Percentiles rank a stretch among this genome's conserved stretches.
phyloP scores from a whole-genome alignment of 2,888 invertebrate species.

The Mechanitis mazaeus region DNA sequence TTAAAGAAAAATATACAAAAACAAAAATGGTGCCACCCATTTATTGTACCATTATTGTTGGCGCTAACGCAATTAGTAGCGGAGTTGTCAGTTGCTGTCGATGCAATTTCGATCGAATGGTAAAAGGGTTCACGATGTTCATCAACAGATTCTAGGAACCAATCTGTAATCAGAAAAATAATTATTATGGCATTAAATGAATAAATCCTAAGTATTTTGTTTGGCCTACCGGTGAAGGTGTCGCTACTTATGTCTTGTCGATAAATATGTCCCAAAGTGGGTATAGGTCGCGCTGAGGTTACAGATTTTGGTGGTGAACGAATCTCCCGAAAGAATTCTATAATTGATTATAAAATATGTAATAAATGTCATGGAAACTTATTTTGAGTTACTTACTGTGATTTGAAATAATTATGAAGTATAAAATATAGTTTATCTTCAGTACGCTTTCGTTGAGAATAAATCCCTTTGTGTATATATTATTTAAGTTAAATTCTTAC shows the following conservation, averaged over 20 bases:
- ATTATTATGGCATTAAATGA: conserved; percentile 9
- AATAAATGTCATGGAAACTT: background rate
- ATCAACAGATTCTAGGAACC: conserved; percentile 37
- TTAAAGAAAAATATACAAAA: no score
- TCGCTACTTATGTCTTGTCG: conserved; percentile 36
- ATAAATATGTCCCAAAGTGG: conserved; percentile 46
- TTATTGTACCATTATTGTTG: background rate
- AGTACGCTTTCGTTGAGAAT: no score
- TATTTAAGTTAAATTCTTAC: conserved; percentile 29
- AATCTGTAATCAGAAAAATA: conserved; percentile 36
- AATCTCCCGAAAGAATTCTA: conserved; percentile 43
- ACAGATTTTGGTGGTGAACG: conserved; percentile 31
- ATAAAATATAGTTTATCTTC: no score
- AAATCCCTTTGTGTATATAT: no score
- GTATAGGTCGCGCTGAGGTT: conserved; percentile 46
- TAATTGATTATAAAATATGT: conserved; percentile 19
- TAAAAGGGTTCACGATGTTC: conserved; percentile 18
- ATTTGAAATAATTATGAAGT: conserved; percentile 6
- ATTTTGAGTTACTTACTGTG: background rate
- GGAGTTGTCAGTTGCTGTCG: conserved; percentile 1
- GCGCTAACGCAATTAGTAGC: background rate
- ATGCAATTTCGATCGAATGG: conserved; percentile 8
- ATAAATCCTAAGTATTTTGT: conserved; percentile 2
- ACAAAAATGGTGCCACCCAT: no score
- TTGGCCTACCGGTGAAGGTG: conserved; percentile 40